Evolutionary conservation across 2,113 vertebrate species (phyloP).

Genomic region (Muntiacus muntjak): DNA sequence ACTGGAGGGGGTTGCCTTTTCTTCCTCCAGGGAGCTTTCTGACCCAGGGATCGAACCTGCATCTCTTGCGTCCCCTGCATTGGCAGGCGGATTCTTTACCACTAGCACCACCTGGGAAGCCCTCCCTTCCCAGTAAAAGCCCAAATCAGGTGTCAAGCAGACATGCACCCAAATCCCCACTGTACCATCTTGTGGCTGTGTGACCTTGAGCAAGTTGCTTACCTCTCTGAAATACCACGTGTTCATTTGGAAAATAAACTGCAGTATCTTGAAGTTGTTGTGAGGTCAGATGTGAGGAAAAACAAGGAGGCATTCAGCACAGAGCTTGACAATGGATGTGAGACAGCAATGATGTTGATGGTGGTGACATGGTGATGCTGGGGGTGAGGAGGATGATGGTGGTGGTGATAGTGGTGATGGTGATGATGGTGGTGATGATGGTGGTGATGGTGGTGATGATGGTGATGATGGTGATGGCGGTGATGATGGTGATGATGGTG

Average conservation of each 20-base stretch:
- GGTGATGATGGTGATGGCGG: neutral
- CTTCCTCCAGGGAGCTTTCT: neutral
- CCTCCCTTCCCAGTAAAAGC: neutral
- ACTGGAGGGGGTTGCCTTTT: too few relatives aligned
- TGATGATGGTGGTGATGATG: neutral
- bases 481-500: too few relatives aligned
- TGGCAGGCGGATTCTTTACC: neutral
- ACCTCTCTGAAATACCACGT: neutral
- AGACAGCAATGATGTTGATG: accelerated
- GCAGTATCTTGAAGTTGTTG: neutral
- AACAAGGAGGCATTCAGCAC: neutral
- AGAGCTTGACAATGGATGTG: too few relatives aligned
- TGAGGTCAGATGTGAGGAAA: neutral
- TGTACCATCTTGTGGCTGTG: neutral
- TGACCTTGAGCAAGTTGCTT: neutral
- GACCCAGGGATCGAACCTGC: neutral
- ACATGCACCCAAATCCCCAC: neutral
- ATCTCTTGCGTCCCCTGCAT: neutral
- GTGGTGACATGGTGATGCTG: neutral
- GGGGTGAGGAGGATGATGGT: neutral
- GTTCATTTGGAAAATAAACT: neutral
- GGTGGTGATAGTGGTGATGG: accelerated
- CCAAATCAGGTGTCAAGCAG: neutral
- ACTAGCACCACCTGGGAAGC: neutral
- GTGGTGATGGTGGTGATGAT: accelerated